phyloP scores from a whole-genome alignment of 1,140 invertebrate species.

The Sycophila sp. region DNA sequence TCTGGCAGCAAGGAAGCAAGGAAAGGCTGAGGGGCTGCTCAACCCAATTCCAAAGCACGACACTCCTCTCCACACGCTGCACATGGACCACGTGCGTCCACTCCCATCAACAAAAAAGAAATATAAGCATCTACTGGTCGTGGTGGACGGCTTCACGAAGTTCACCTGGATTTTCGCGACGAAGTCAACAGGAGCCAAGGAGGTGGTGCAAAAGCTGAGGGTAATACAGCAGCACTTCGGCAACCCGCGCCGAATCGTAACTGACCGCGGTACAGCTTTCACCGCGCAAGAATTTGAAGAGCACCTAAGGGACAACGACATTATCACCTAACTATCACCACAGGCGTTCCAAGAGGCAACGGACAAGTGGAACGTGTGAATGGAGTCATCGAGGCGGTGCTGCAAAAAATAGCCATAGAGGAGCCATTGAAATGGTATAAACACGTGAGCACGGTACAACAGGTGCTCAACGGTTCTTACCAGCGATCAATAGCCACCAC shows the following conservation, averaged over 20 bases:
- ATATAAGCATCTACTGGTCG: background rate
- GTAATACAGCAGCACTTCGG: background rate
- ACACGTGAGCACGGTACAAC: too few species aligned
- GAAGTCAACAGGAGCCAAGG: background rate
- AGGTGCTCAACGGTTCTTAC: too few species aligned
- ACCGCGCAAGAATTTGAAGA: constrained; percentile 36
- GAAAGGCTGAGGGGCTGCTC: background rate
- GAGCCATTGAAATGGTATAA: too few species aligned
- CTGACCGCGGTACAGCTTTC: constrained; percentile 34
- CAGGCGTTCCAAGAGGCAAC: constrained; percentile 48
- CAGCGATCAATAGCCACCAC: too few species aligned
- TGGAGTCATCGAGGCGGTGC: background rate
- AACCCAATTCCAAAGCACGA: background rate
- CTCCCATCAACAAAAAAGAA: background rate
- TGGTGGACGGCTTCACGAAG: background rate
- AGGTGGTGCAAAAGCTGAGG: background rate
- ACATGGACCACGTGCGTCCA: background rate
- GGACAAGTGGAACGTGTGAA: constrained; percentile 55
- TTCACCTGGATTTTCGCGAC: too few species aligned
- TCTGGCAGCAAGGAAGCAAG: background rate
- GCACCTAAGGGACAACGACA: constrained; percentile 44
- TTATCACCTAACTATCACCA: constrained; percentile 51
- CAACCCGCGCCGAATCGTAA: constrained; percentile 3
- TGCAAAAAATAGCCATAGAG: too few species aligned
- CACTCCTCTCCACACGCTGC: background rate